phyloP scores from a whole-genome alignment of 2,797 vertebrate genomes.

The Peromyscus aztecus region DNA sequence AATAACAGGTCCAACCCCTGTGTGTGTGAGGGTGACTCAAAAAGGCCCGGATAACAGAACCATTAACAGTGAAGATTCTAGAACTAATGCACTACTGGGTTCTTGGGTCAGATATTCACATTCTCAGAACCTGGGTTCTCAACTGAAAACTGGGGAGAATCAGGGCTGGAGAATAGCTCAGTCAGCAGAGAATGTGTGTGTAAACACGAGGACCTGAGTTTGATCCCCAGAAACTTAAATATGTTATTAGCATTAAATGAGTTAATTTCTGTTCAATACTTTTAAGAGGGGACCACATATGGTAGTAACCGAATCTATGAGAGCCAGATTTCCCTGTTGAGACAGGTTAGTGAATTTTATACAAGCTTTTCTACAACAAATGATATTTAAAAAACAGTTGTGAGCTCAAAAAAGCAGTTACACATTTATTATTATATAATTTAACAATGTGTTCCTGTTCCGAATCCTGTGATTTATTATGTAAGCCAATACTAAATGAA shows the following conservation, averaged over 20 bases:
- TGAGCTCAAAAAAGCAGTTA: background rate
- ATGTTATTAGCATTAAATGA: background rate
- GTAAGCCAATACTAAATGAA: conserved; percentile 27
- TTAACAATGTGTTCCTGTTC: conserved; percentile 1
- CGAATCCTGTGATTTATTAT: conserved; percentile 4
- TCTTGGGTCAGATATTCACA: background rate
- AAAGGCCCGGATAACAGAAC: background rate
- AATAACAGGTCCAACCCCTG: background rate
- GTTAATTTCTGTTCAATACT: background rate
- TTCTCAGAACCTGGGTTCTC: background rate
- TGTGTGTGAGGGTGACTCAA: background rate
- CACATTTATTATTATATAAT: conserved; percentile 1
- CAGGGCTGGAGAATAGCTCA: background rate
- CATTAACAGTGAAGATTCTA: background rate
- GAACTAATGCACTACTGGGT: background rate
- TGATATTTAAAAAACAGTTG: background rate
- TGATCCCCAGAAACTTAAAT: background rate
- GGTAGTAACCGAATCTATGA: background rate
- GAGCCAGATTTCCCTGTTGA: background rate
- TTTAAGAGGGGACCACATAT: background rate
- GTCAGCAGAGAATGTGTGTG: background rate
- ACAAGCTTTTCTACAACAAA: conserved; percentile 28
- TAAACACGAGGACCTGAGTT: background rate
- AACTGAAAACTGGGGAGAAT: background rate
- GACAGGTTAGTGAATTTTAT: background rate